phyloP scores from a whole-genome alignment of 1,140 invertebrate genomes.

The Drosophila sp. region DNA sequence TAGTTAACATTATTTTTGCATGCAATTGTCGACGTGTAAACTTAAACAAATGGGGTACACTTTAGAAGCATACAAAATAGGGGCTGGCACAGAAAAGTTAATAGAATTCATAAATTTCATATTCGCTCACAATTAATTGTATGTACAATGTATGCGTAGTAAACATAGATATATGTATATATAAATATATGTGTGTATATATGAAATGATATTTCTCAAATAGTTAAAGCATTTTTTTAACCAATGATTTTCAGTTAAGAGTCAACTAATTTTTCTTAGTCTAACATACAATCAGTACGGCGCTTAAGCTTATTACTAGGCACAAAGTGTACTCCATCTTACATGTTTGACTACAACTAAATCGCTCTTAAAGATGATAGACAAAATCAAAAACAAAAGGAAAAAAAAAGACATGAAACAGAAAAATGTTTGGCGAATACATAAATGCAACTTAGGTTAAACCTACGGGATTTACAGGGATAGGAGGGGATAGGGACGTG shows the following conservation, averaged over 20 bases:
- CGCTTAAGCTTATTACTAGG: slow-evolving; percentile 55
- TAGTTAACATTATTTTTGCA: neutral
- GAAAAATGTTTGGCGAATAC: slow-evolving; percentile 22
- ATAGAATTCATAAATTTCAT: slow-evolving; percentile 36
- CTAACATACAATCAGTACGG: slow-evolving; percentile 72
- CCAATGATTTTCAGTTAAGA: slow-evolving; percentile 62
- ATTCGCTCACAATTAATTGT: slow-evolving; percentile 7
- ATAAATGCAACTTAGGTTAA: slow-evolving; percentile 76
- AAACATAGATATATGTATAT: neutral
- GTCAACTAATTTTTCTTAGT: slow-evolving; percentile 34
- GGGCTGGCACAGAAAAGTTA: slow-evolving; percentile 61
- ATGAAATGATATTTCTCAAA: slow-evolving; percentile 56
- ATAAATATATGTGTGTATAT: slow-evolving; percentile 2
- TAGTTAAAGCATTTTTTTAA: slow-evolving; percentile 78
- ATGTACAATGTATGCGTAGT: slow-evolving; percentile 7
- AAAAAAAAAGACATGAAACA: slow-evolving; percentile 32
- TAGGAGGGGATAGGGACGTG: slow-evolving; percentile 3
- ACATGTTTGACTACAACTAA: slow-evolving; percentile 16
- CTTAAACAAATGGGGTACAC: slow-evolving; percentile 12
- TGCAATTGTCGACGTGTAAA: slow-evolving; percentile 2
- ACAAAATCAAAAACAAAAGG: slow-evolving; percentile 25
- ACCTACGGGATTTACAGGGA: slow-evolving; percentile 50
- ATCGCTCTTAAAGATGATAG: slow-evolving; percentile 4
- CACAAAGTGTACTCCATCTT: slow-evolving; percentile 37
- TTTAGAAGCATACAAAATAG: slow-evolving; percentile 48